Evolutionary conservation across 2,888 invertebrate genomes (phyloP).

Genomic region (Gymnocheta viridis): DNA sequence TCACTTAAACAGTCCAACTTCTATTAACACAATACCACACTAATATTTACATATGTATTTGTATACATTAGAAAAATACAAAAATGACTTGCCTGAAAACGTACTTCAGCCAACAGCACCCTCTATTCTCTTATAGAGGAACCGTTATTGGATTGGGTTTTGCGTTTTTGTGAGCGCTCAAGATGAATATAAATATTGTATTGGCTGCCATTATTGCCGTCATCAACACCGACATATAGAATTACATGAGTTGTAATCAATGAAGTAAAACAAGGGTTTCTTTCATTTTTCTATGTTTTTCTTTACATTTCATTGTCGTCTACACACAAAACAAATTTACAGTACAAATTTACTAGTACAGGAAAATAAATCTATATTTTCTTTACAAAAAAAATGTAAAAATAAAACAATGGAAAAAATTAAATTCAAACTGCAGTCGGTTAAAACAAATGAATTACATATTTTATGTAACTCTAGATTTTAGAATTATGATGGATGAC

Average conservation of each 20-base stretch:
- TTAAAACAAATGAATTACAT: slow-evolving; percentile 11
- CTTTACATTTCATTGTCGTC: slow-evolving; percentile 1
- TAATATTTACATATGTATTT: too few relatives aligned
- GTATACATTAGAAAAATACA: too few relatives aligned
- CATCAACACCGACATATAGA: slow-evolving; percentile 50
- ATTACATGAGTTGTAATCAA: slow-evolving; percentile 59
- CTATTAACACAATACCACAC: too few relatives aligned
- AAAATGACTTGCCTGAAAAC: too few relatives aligned
- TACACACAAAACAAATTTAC: slow-evolving; percentile 1
- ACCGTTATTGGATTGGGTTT: background rate
- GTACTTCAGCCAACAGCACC: too few relatives aligned
- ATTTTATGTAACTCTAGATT: slow-evolving; percentile 35
- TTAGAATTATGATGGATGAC: background rate
- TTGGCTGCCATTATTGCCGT: slow-evolving; percentile 22
- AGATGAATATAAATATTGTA: slow-evolving; percentile 8
- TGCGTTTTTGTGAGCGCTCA: background rate
- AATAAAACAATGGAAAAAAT: background rate
- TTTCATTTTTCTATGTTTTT: background rate
- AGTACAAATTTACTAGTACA: slow-evolving; percentile 9
- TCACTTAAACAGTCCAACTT: too few relatives aligned
- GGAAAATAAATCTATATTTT: slow-evolving; percentile 9
- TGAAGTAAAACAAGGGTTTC: slow-evolving; percentile 52
- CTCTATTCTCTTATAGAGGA: too few relatives aligned
- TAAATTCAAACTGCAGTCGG: slow-evolving; percentile 11
- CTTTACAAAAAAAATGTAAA: background rate